phyloP scores from a whole-genome alignment of 2,797 vertebrate genomes.

The Enteromius argenteus region DNA sequence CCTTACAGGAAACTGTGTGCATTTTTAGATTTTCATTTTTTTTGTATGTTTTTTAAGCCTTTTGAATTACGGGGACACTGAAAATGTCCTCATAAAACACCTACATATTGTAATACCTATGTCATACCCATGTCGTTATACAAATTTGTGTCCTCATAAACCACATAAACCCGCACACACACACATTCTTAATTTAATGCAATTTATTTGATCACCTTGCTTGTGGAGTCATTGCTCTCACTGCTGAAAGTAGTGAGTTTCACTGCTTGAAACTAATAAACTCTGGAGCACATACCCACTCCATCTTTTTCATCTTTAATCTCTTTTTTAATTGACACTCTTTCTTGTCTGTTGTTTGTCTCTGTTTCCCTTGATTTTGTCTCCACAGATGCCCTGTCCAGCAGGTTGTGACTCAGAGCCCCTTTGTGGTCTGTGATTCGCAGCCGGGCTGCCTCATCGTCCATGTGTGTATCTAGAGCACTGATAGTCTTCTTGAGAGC shows the following conservation, averaged over 20 bases:
- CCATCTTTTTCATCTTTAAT: constrained; percentile 5
- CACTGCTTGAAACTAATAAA: neutral
- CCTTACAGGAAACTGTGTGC: too few species aligned
- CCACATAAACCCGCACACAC: too few species aligned
- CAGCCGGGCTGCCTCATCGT: constrained; percentile 66
- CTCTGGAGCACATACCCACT: neutral
- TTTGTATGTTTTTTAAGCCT: too few species aligned
- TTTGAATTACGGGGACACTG: too few species aligned
- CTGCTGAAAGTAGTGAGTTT: neutral
- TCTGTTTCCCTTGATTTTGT: neutral
- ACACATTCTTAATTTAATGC: too few species aligned
- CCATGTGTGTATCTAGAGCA: constrained; percentile 70
- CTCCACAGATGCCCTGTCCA: constrained; percentile 4
- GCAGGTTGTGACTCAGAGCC: neutral
- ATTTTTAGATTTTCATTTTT: too few species aligned
- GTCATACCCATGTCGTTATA: too few species aligned
- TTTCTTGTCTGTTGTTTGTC: neutral
- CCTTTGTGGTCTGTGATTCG: neutral
- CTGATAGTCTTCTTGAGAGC: constrained; percentile 68
- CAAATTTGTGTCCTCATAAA: too few species aligned
- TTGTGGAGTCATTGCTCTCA: constrained; percentile 55
- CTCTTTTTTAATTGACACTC: neutral
- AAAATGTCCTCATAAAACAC: too few species aligned
- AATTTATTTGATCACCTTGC: constrained; percentile 58
- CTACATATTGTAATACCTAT: too few species aligned